Evolutionary conservation across 2,888 invertebrate genomes (phyloP).

Genomic region (Caenorhabditis zanzibari): DNA sequence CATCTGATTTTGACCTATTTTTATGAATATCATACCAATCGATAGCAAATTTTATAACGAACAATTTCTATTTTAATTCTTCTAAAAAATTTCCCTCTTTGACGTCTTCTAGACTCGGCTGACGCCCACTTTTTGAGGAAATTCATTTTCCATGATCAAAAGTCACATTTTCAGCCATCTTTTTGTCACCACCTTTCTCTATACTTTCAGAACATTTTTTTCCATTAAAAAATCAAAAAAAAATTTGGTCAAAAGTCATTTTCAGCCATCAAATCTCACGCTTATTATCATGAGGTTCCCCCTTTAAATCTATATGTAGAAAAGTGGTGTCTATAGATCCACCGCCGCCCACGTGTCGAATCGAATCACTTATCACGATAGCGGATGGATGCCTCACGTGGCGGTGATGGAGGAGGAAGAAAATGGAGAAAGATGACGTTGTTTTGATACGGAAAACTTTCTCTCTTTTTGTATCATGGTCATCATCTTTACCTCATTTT

Average conservation of each 20-base stretch:
- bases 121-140: no score
- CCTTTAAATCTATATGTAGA: not conserved
- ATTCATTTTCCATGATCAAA: no score
- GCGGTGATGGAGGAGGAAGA: not conserved
- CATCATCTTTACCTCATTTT: not conserved
- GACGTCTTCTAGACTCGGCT: no score
- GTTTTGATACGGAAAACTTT: slow-evolving; percentile 23
- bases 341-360: slow-evolving; percentile 4
- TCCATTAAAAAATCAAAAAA: not conserved
- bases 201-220: no score
- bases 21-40: no score
- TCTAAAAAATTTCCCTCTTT: no score
- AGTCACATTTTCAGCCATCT: no score
- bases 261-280: not conserved
- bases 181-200: no score
- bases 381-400: not conserved
- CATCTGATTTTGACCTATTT: no score
- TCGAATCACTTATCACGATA: slow-evolving; percentile 4
- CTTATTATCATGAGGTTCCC: not conserved
- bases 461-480: not conserved
- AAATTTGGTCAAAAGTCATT: not conserved
- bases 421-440: not conserved
- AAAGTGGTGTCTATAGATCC: no score
- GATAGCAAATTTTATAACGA: no score
- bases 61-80: no score